Evolutionary conservation across 2,888 invertebrate genomes (phyloP).

Genomic region (Hemicrepidius hirtus): DNA sequence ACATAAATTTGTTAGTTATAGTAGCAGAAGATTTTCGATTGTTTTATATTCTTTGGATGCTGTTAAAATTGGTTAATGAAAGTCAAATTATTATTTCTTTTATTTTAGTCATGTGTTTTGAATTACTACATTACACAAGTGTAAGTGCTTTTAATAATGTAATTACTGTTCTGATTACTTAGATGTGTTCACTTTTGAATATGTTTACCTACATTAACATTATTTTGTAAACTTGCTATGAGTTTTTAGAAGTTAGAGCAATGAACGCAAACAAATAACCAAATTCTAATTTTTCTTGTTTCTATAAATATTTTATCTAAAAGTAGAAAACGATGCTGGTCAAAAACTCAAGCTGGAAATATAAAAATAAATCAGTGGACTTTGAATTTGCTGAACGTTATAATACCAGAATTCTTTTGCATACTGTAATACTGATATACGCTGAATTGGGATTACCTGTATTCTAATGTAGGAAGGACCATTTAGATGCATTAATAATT

Average conservation of each 20-base stretch:
- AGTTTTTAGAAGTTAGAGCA: conserved; percentile 2
- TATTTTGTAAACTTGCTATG: too few relatives aligned
- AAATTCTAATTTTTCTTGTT: conserved; percentile 32
- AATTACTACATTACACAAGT: too few relatives aligned
- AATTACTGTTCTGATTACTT: too few relatives aligned
- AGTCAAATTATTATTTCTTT: too few relatives aligned
- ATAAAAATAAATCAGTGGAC: conserved; percentile 37
- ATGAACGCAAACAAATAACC: conserved; percentile 26
- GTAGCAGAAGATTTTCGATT: too few relatives aligned
- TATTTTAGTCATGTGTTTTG: too few relatives aligned
- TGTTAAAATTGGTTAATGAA: too few relatives aligned
- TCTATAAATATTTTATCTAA: conserved; percentile 40
- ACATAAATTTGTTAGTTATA: too few relatives aligned
- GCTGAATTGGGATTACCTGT: not conserved
- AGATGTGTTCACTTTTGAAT: too few relatives aligned
- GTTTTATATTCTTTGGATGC: too few relatives aligned
- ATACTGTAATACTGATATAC: conserved; percentile 11
- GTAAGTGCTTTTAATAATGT: too few relatives aligned
- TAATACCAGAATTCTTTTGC: conserved; percentile 18
- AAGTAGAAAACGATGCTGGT: conserved; percentile 32
- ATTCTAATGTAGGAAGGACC: not conserved
- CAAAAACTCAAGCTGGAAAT: conserved; percentile 24
- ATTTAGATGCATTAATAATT: conserved; percentile 6
- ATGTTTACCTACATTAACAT: too few relatives aligned
- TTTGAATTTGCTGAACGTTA: not conserved